phyloP scores from a whole-genome alignment of 2,113 vertebrate genomes.

The Brachionichthys hirsutus region DNA sequence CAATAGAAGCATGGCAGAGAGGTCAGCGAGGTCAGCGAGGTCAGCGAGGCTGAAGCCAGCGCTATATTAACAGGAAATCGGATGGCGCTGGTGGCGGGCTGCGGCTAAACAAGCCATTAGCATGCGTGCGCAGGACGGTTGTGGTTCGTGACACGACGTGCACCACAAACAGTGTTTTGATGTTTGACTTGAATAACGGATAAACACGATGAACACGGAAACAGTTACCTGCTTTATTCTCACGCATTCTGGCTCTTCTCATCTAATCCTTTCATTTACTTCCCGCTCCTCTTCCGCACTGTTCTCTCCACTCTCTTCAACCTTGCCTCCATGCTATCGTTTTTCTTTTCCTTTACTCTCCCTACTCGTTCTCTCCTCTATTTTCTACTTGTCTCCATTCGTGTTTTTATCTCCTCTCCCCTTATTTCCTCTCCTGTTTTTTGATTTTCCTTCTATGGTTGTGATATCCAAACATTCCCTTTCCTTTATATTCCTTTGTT shows the following conservation, averaged over 20 bases:
- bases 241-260: constrained; percentile 17
- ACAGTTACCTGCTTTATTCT: constrained; percentile 36
- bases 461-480: too few relatives aligned
- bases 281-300: background rate
- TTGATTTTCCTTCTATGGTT: too few relatives aligned
- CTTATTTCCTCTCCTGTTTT: too few relatives aligned
- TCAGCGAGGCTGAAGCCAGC: constrained; percentile 42
- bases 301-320: background rate
- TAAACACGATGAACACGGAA: constrained; percentile 16
- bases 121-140: constrained; percentile 64
- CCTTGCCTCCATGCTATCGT: background rate
- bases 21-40: constrained; percentile 55
- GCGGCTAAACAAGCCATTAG: constrained; percentile 61
- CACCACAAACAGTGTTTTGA: constrained; percentile 24
- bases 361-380: background rate
- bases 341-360: background rate
- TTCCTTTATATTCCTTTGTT: background rate
- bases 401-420: too few relatives aligned
- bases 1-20: constrained; percentile 41
- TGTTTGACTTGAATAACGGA: constrained; percentile 42
- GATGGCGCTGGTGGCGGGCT: constrained; percentile 51
- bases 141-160: constrained; percentile 63
- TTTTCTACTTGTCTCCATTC: background rate
- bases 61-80: constrained; percentile 70
- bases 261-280: background rate